A percentile compares a stretch with the other conserved stretches of the same genome.
Conservation (phyloP, 1,140 invertebrate species). For the Aporrectodea caliginosa region DNA sequence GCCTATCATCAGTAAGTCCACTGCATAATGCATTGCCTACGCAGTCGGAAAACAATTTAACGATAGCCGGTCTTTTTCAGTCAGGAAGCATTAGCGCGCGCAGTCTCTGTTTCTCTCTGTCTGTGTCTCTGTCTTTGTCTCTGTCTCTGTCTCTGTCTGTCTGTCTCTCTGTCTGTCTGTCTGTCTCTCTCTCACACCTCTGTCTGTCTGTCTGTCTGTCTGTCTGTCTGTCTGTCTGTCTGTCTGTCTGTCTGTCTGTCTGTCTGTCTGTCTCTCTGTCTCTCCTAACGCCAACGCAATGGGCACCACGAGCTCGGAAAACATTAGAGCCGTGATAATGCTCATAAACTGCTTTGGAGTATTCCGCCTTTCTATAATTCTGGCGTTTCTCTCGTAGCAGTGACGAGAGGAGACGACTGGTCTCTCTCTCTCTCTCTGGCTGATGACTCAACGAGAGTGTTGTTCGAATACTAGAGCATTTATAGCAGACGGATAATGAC, state of each 20-base stretch:
- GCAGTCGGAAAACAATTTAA: background rate
- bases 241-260: background rate
- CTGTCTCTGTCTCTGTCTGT: background rate
- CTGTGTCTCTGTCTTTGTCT: background rate
- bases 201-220: background rate
- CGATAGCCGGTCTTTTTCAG: too few species aligned
- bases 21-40: background rate
- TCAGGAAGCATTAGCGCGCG: background rate
- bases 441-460: too few species aligned
- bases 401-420: background rate
- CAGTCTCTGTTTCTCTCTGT: background rate
- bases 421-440: too few species aligned
- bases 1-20: background rate
- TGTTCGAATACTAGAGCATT: too few species aligned
- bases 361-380: background rate
- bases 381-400: background rate
- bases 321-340: background rate
- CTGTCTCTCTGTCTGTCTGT: background rate
- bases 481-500: too few species aligned
- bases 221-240: background rate
- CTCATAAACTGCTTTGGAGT: background rate
- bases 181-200: background rate
- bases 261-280: background rate
- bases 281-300: background rate
- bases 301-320: background rate